Evolutionary conservation across 2,797 vertebrate genomes (phyloP).

Genomic region (Alfaro cultratus): DNA sequence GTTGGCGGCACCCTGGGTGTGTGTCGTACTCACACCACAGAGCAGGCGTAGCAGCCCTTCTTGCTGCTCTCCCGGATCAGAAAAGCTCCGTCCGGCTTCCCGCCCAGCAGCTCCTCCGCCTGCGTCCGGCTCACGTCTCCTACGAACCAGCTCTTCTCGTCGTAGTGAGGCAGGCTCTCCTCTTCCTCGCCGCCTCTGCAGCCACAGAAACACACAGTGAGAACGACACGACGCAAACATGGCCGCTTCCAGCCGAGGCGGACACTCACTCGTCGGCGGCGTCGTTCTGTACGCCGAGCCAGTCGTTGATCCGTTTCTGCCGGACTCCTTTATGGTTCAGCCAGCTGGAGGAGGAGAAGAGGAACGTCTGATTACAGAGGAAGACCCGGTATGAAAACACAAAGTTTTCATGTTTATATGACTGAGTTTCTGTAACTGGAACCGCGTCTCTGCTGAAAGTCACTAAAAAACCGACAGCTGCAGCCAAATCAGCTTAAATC

Average conservation of each 20-base stretch:
- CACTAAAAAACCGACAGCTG: no score
- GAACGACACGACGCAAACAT: background rate
- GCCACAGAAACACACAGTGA: background rate
- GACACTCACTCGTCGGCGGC: constrained; percentile 91
- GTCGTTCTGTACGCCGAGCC: constrained; percentile 93
- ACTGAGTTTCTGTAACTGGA: background rate
- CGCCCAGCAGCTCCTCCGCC: constrained; percentile 91
- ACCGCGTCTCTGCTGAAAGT: background rate
- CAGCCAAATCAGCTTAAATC: no score
- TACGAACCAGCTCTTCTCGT: constrained; percentile 97
- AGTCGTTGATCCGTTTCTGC: constrained; percentile 92
- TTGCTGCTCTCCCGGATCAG: constrained; percentile 96
- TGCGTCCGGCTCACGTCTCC: constrained; percentile 91
- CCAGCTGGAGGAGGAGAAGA: constrained; percentile 79
- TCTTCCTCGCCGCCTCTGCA: constrained; percentile 90
- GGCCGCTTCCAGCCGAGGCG: background rate
- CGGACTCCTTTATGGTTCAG: constrained; percentile 91
- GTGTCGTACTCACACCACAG: constrained; percentile 73
- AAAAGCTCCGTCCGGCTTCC: constrained; percentile 92
- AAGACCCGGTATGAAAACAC: background rate
- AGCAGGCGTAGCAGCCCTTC: constrained; percentile 84
- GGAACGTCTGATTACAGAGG: background rate
- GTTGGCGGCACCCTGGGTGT: background rate
- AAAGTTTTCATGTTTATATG: no score
- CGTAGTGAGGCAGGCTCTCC: constrained; percentile 91